Evolutionary conservation across 2,888 invertebrate species (phyloP), one percentile per base, ranked within the genome.

Genomic region (Tortricodes alternella): DNA sequence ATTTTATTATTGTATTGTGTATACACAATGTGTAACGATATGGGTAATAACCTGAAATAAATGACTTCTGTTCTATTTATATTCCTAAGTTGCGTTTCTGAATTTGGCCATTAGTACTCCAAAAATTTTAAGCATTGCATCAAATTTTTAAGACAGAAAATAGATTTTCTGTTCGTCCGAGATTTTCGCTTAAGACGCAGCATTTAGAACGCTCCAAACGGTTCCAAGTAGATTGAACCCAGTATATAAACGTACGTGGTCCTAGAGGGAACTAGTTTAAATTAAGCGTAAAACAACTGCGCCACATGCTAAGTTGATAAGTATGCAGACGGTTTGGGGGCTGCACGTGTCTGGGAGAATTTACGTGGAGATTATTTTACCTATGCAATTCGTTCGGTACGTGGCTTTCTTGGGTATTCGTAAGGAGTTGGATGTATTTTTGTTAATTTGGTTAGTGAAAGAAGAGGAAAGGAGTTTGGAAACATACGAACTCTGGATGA

Each of bases 231-330:
- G 16, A 16, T 0, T 7, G 9, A 11, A 41, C 41, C 24, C 24
- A n/a, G 15, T 38, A 19, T 9, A 13, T 41, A 15, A 43, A 27
- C 43, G 29, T 29, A 44, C 29, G 44, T 44, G 44, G 44, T 29
- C 29, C n/a, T 5, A n/a, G 1, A 4, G 21, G 29, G 29, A 34
- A 34, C 34, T 27, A n/a, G 3, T 29, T 44, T 11, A 44, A 44
- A 44, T 44, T 44, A 44, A 44, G n/a, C 44, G 44, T 44, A 29
- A 44, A 18, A 37, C 37, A 37, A 34, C 13, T n/a, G n/a, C 34
- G 29, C 29, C 29, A 44, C 44, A 29, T 44, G 44, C 44, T 44
- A 44, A 44, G 18, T 44, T 18, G 29, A 27, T 16, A 15, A 11
- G 29, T 29, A 18, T 18, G 27, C 44, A 8, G 16, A 9, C n/a